phyloP scores from a whole-genome alignment of 2,888 invertebrate genomes.

The Matsumyia berberina region DNA sequence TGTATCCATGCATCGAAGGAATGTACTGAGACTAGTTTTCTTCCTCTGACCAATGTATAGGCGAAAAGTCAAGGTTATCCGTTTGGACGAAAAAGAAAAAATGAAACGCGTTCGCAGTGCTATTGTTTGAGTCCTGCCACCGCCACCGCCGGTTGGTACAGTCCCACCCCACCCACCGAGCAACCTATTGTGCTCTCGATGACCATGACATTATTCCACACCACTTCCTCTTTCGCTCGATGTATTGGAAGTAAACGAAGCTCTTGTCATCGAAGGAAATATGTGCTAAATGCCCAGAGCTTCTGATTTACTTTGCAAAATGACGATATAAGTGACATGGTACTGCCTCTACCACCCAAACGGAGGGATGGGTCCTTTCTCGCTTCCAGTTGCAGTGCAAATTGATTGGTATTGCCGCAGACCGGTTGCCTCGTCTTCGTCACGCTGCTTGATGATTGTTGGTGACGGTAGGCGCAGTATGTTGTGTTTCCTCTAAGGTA shows the following conservation, averaged over 20 bases:
- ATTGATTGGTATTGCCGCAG: conserved; percentile 55
- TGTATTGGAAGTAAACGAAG: conserved; percentile 21
- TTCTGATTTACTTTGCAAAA: conserved; percentile 61
- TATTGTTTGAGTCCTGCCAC: conserved; percentile 61
- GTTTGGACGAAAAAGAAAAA: conserved; percentile 10
- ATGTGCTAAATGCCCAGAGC: conserved; percentile 42
- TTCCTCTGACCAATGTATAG: conserved; percentile 29
- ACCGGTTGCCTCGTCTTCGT: conserved; percentile 13
- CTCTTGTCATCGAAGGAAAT: conserved; percentile 28
- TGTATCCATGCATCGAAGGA: conserved; percentile 6
- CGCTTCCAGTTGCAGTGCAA: conserved; percentile 18
- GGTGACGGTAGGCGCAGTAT: conserved; percentile 38
- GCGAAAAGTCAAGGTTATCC: conserved; percentile 67
- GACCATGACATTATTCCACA: conserved; percentile 70
- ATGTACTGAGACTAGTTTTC: conserved; percentile 9
- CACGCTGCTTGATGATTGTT: conserved; percentile 55
- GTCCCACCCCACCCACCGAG: conserved; percentile 38
- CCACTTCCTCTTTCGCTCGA: conserved; percentile 46
- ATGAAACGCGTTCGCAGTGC: neutral
- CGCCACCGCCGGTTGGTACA: neutral
- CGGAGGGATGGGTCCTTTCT: neutral
- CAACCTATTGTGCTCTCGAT: conserved; percentile 44
- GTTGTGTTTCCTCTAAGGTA: conserved; percentile 8
- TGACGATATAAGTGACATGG: conserved; percentile 50
- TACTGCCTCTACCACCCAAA: neutral